Percentiles rank a stretch among this genome's conserved stretches.
Evolutionary conservation across 2,888 invertebrate species (phyloP).

Genomic region (Onchidella celtica): DNA sequence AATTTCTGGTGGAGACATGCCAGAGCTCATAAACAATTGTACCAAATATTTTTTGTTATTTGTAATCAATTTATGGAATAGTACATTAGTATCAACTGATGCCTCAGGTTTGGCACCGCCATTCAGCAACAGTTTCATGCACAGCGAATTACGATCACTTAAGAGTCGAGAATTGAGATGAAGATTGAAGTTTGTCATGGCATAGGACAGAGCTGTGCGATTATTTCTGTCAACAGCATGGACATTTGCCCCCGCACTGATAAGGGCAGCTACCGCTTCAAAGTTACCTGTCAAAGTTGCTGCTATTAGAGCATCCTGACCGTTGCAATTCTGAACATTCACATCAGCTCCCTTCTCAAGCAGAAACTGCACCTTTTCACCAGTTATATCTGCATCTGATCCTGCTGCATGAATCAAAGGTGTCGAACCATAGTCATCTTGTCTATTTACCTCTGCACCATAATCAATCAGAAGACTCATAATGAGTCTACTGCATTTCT

Average conservation of each 20-base stretch:
- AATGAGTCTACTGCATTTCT: background rate
- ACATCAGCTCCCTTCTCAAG: constrained; percentile 11
- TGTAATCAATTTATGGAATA: constrained; percentile 23
- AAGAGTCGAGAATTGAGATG: background rate
- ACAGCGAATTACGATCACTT: background rate
- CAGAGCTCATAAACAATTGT: constrained; percentile 14
- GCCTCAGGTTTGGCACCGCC: constrained; percentile 12
- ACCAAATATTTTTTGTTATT: background rate
- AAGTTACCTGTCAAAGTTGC: background rate
- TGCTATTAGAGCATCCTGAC: background rate
- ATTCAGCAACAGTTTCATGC: constrained; percentile 11
- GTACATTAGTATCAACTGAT: background rate
- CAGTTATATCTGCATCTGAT: no score
- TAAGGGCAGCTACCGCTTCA: constrained; percentile 1
- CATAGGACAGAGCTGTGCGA: background rate
- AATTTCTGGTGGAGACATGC: constrained; percentile 17
- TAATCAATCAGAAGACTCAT: constrained; percentile 9
- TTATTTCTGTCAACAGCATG: background rate
- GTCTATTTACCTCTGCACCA: constrained; percentile 20
- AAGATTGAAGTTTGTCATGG: background rate
- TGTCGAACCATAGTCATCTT: constrained; percentile 11
- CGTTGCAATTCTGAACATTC: constrained; percentile 5
- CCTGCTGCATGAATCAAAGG: background rate
- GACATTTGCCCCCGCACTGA: constrained; percentile 16
- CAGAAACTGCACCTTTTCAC: background rate